These are phyloP conservation scores for Dimorphilus gyrociliatus DNA, from an alignment of 2,888 invertebrate species.

Conservation along the genomic window DNA sequence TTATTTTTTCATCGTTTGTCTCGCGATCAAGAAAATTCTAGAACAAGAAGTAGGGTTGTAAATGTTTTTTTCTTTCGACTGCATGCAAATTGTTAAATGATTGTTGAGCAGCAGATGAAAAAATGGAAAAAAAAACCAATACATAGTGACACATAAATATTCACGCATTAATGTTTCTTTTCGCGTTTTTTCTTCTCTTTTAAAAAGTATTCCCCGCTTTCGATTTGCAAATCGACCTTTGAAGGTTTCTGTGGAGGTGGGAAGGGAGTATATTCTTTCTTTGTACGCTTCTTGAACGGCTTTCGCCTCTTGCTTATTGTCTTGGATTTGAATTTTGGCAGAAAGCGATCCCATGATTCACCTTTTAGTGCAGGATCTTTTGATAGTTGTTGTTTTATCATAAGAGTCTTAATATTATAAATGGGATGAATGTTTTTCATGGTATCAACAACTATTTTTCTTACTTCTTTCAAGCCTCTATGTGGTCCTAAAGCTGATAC, in stretches of 20 bases:
- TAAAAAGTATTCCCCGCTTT: conserved; percentile 91
- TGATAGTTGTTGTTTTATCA: conserved; percentile 87
- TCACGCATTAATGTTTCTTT: too few relatives aligned
- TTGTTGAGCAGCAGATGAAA: too few relatives aligned
- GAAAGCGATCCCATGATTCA: conserved; percentile 89
- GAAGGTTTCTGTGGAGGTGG: conserved; percentile 82
- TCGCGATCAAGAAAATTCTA: too few relatives aligned
- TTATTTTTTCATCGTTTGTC: too few relatives aligned
- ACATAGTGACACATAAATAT: too few relatives aligned
- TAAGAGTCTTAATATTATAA: conserved; percentile 79
- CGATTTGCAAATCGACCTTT: conserved; percentile 76
- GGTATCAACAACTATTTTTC: conserved; percentile 80
- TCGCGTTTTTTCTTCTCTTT: conserved; percentile 46
- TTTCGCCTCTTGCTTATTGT: conserved; percentile 73
- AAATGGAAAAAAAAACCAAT: too few relatives aligned
- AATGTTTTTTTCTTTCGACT: too few relatives aligned
- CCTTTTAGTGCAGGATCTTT: conserved; percentile 78
- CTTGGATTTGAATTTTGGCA: conserved; percentile 80
- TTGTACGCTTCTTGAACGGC: conserved; percentile 67
- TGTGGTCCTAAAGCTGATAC: conserved; percentile 92
- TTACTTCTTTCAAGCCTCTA: conserved; percentile 51
- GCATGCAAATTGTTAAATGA: too few relatives aligned
- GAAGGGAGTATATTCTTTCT: conserved; percentile 91
- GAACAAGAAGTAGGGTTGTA: too few relatives aligned
- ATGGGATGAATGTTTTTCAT: conserved; percentile 99